Evolutionary conservation across 2,113 vertebrate genomes (phyloP), one percentile per base, ranked within the genome.

Genomic region (Odocoileus virginianus): DNA sequence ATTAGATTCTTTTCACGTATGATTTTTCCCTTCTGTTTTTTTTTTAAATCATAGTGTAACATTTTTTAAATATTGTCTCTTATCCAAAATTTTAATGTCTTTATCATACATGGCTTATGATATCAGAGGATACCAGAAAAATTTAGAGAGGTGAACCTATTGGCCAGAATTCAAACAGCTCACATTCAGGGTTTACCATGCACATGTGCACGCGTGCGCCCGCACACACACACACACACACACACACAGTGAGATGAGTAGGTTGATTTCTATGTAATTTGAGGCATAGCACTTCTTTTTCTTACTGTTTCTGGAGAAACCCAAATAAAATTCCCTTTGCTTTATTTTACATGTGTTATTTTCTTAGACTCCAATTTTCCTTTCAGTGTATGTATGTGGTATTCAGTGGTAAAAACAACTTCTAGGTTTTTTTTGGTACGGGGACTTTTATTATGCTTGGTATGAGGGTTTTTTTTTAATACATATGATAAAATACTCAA

Each of bases 11-110:
- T 97, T 79, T 55, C 47, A 81, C 3, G 40, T 74, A 43, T 27
- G 36, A 87, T 52, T 55, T 5, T 85, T 95, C 19, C 45, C 90
- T 98, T 98, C 33, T 94, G 11, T 94, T 97, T 92, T 11, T 71
- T 78, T 95, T 21, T 82, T 55, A 58, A 71, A 40, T 45, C 19
- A 86, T 12, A 54, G 36, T 7, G 21, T 67, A 86, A 17, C 19
- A 76, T 23, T 71, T 86, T 43, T 61, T 27, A 81, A n/a, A 27
- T 13, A 54, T 43, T 74, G 4, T 1, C 15, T 88, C 5, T 94
- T 91, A 54, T 86, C 10, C 45, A 85, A 52, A 76, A 76, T 64
- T 85, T 95, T 28, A 85, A 90, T 79, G 14, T 76, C 28, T 15
- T 47, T n/a, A 74, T 94, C 21, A 16, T 82, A 17, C 71, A 52